Percentiles rank a stretch among this genome's conserved stretches.
These are phyloP conservation scores for Acanthoscelides obtectus DNA, from an alignment of 2,888 invertebrate species.

Conservation along the genomic window DNA sequence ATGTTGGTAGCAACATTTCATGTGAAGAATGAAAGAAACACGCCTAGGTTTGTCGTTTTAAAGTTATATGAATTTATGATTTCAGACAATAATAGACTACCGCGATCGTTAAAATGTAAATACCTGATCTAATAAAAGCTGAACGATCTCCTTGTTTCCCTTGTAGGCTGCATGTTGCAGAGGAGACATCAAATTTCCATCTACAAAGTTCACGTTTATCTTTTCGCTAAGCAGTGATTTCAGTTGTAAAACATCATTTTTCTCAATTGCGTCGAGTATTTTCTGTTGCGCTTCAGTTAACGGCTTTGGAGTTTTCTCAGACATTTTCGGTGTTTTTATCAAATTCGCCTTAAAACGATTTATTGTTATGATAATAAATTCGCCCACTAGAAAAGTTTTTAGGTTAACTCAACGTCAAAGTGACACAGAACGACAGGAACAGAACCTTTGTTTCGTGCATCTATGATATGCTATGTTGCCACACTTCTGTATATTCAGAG, in stretches of 20 bases:
- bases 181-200: slow-evolving; percentile 74
- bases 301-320: background rate
- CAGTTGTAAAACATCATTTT: slow-evolving; percentile 64
- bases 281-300: slow-evolving; percentile 50
- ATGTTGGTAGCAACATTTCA: no score
- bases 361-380: background rate
- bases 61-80: no score
- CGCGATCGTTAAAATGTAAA: no score
- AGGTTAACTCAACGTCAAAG: background rate
- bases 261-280: slow-evolving; percentile 68
- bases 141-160: slow-evolving; percentile 84
- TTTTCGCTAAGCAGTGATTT: slow-evolving; percentile 59
- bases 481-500: no score
- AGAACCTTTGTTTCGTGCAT: background rate
- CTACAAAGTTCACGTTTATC: slow-evolving; percentile 66
- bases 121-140: slow-evolving; percentile 82
- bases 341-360: background rate
- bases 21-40: no score
- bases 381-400: no score
- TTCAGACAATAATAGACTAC: no score
- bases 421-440: background rate
- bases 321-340: background rate
- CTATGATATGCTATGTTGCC: no score
- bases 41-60: no score
- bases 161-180: slow-evolving; percentile 94